Evolutionary conservation across 2,113 vertebrate species (phyloP), one percentile per base, ranked within the genome.

Genomic region (Neofelis nebulosa): DNA sequence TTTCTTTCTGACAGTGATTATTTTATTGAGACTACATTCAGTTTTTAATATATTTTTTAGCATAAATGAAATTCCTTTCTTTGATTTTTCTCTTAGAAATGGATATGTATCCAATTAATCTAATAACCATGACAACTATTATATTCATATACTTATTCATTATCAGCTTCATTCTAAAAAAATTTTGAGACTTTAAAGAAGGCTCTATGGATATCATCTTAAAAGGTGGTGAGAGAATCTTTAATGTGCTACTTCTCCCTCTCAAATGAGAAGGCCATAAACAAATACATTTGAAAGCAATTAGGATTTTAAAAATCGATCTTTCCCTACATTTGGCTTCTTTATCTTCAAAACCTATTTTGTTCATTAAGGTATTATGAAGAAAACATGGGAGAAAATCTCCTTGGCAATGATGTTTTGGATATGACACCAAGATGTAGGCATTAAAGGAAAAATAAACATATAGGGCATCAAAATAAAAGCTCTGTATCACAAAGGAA

Each of bases 11-110:
- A 33, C 3, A n/a, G 7, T 85, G 38, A 85, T 84, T 74, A 85
- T 18, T 81, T 91, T 96, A 65, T 71, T 13, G 41, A 31, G 6
- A 0, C 5, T 61, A 57, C 19, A 81, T 78, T 86, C 61, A 38
- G 7, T 78, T 95, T 68, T 90, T 73, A 82, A 61, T 69, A 85
- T 66, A 91, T 86, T 69, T 41, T 91, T 91, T 88, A 85, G 4
- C 15, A 55, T 71, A 89, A 91, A 80, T 74, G 6, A 45, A 11
- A 27, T 71, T 92, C 12, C 9, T 15, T 52, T 15, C 27, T 86
- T 97, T 79, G 52, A 14, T 83, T 91, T 79, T 90, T 90, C 10
- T 83, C 57, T 93, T 87, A 9, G 48, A 91, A 2, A 71, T 23
- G 50, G 33, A 5, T 74, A 36, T 63, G 5, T 36, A 81, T 76